These are phyloP conservation scores for Babylonia areolata DNA, from an alignment of 1,140 invertebrate genomes.

Conservation along the genomic window DNA sequence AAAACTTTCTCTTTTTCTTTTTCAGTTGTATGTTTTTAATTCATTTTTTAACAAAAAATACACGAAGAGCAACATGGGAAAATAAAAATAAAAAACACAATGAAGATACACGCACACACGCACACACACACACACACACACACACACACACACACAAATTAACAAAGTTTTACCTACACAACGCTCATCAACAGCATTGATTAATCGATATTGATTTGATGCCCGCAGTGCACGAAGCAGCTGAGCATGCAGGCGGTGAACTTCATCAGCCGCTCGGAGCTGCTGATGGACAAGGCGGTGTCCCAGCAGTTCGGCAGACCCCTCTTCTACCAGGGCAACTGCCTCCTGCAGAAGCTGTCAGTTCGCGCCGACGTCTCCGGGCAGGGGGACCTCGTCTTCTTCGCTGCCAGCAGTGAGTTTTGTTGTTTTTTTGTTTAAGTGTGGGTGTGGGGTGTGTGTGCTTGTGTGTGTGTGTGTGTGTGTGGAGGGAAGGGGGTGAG, in stretches of 20 bases:
- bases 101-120: too few relatives aligned
- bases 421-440: neutral
- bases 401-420: slow-evolving; percentile 61
- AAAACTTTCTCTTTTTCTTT: too few relatives aligned
- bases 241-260: slow-evolving; percentile 47
- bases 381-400: slow-evolving; percentile 55
- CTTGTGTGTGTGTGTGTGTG: neutral
- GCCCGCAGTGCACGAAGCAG: slow-evolving; percentile 44
- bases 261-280: slow-evolving; percentile 54
- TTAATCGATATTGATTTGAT: too few relatives aligned
- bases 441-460: neutral
- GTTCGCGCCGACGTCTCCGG: slow-evolving; percentile 51
- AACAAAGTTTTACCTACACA: too few relatives aligned
- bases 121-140: too few relatives aligned
- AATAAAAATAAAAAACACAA: too few relatives aligned
- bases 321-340: slow-evolving; percentile 59
- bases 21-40: too few relatives aligned
- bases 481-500: too few relatives aligned
- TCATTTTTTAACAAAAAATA: too few relatives aligned
- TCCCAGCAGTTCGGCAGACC: slow-evolving; percentile 53
- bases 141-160: too few relatives aligned
- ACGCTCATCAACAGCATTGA: too few relatives aligned
- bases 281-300: slow-evolving; percentile 60
- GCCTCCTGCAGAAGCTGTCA: slow-evolving; percentile 55
- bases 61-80: too few relatives aligned